These are phyloP conservation scores for Apotomis turbidana DNA, from an alignment of 2,888 invertebrate genomes.

Conservation along the genomic window DNA sequence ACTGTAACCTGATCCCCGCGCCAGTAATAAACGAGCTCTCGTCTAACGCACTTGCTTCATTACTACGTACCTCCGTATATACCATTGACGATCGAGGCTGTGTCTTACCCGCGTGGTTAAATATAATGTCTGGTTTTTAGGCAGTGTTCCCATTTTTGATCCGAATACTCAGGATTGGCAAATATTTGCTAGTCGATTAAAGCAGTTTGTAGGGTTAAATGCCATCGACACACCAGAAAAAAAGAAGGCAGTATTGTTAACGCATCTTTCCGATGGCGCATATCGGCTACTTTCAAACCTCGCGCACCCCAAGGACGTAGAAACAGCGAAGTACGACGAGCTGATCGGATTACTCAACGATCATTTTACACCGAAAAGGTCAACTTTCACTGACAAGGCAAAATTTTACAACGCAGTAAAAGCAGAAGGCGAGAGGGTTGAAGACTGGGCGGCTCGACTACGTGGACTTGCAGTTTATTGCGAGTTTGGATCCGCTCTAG, in stretches of 20 bases:
- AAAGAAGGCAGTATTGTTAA: background rate
- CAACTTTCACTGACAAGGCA: conserved; percentile 3
- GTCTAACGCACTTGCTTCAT: too few relatives aligned
- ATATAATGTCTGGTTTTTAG: too few relatives aligned
- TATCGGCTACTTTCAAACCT: too few relatives aligned
- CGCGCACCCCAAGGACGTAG: too few relatives aligned
- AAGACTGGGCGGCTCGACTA: conserved; percentile 35
- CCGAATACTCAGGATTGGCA: conserved; percentile 3
- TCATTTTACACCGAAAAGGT: conserved; percentile 38
- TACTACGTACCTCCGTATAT: too few relatives aligned
- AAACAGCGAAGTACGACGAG: background rate
- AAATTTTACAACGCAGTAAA: too few relatives aligned
- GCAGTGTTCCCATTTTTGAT: background rate
- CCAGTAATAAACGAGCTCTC: too few relatives aligned
- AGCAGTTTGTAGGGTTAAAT: background rate
- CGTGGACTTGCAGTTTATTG: conserved; percentile 35
- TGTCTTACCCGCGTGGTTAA: too few relatives aligned
- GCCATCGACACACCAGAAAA: background rate
- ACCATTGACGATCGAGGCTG: too few relatives aligned
- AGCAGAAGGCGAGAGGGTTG: background rate
- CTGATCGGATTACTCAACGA: conserved; percentile 18
- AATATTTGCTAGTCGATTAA: conserved; percentile 7
- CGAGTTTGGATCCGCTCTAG: conserved; percentile 31
- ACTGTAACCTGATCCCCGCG: too few relatives aligned
- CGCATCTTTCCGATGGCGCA: background rate